phyloP scores from a whole-genome alignment of 2,888 invertebrate genomes.

The Odontomyia ornata region DNA sequence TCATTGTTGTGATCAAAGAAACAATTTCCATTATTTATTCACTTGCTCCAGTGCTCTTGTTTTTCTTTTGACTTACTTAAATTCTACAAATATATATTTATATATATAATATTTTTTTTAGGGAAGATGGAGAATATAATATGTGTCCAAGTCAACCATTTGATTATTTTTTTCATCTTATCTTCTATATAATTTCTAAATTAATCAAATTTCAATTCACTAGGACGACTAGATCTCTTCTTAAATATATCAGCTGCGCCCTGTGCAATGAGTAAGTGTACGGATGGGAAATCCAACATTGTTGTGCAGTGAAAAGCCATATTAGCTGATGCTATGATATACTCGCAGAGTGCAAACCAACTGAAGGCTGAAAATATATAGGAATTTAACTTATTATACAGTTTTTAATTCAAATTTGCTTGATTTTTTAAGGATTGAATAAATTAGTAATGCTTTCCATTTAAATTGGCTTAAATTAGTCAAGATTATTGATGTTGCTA shows the following conservation, averaged over 20 bases:
- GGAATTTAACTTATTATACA: background rate
- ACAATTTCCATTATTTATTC: background rate
- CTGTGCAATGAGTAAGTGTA: slow-evolving; percentile 78
- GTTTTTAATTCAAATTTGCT: background rate
- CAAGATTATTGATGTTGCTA: too few relatives aligned
- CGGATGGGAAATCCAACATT: slow-evolving; percentile 84
- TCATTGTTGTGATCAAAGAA: background rate
- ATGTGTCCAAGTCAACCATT: slow-evolving; percentile 36
- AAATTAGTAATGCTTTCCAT: background rate
- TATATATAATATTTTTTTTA: background rate
- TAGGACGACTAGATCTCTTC: slow-evolving; percentile 7
- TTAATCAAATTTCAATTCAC: slow-evolving; percentile 29
- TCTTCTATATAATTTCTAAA: background rate
- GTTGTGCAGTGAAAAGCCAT: slow-evolving; percentile 93
- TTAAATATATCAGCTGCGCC: slow-evolving; percentile 65
- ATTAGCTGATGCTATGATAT: slow-evolving; percentile 88
- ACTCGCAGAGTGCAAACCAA: slow-evolving; percentile 93
- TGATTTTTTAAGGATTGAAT: background rate
- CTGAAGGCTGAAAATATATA: slow-evolving; percentile 81
- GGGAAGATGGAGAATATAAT: slow-evolving; percentile 24
- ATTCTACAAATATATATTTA: slow-evolving; percentile 24
- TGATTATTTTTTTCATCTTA: background rate
- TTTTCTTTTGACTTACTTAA: background rate
- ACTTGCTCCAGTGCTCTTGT: background rate
- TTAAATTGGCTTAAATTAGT: background rate